Evolutionary conservation across 2,113 vertebrate genomes (phyloP), one percentile per base, ranked within the genome.

Genomic region (Lepisosteus osseus): DNA sequence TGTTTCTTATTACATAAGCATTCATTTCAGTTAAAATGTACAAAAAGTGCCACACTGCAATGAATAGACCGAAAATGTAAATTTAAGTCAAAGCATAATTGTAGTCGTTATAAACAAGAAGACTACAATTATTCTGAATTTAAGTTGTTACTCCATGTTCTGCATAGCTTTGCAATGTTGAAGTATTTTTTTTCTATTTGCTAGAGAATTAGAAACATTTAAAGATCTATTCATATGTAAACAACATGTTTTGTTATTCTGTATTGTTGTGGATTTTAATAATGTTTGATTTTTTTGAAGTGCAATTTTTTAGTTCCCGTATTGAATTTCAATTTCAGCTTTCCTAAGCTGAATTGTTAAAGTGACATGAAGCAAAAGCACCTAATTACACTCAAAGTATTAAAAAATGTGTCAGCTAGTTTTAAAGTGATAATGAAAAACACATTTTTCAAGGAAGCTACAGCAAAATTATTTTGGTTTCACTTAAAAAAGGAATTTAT

Each of bases 211-310:
- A 9, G 70, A 61, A 78, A 79, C 77, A 83, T 76, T 73, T 75
- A 79, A 83, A 80, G 81, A 29, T 84, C 77, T 76, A 73, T 70
- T 77, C 77, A 64, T 79, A 82, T 71, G 74, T 0, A 0, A 7
- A 71, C 56, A 67, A 76, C 47, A 70, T 73, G 41, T 81, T 77
- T 67, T 68, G 73, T 82, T 82, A 76, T 76, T 71, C 77, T 75
- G 74, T 80, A 78, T 78, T 77, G 80, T 81, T 74, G 78, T 78
- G 74, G 70, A 85, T 84, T 80, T 78, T 68, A 77, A 69, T 77
- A 76, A 79, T 73, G 73, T 73, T 77, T 1, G 61, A 76, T 68
- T 70, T 74, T 54, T 56, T 79, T 54, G 29, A 68, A 77, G 83
- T 73, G 72, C 70, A 54, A 9, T 51, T 6, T 51, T 9, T 51